Conservation (phyloP, 2,113 vertebrate genomes). For the Isichthys henryi region DNA sequence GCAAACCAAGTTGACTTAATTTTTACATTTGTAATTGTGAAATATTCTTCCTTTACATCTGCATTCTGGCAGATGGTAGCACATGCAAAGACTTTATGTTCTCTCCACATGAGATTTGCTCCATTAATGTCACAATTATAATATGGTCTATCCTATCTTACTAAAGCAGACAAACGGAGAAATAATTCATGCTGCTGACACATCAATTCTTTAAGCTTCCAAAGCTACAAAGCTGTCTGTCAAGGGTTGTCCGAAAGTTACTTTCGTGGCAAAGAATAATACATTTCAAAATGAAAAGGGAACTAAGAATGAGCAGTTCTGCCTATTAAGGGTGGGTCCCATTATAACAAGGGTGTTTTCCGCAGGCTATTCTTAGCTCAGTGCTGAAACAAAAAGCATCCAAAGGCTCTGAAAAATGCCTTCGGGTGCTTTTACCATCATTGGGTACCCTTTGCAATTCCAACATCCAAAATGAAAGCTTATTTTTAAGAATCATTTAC, state of each 20-base stretch:
- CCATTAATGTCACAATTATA: not conserved
- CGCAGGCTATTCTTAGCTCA: slow-evolving; percentile 57
- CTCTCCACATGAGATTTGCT: not conserved
- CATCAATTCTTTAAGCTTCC: slow-evolving; percentile 8
- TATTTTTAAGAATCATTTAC: not conserved
- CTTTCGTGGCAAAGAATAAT: slow-evolving; percentile 36
- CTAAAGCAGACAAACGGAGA: not conserved
- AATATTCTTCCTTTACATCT: not conserved
- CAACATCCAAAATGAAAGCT: not conserved
- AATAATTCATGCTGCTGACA: not conserved
- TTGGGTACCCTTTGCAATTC: not conserved
- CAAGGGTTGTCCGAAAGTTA: slow-evolving; percentile 22
- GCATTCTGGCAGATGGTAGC: not conserved
- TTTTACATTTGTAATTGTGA: not conserved
- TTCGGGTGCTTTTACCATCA: not conserved
- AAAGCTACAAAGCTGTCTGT: slow-evolving; percentile 15
- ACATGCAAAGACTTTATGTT: not conserved
- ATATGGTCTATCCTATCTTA: not conserved
- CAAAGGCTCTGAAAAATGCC: not conserved
- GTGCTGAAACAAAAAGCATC: slow-evolving; percentile 32
- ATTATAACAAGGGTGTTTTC: slow-evolving; percentile 43
- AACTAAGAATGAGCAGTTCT: slow-evolving; percentile 41
- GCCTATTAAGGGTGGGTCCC: slow-evolving; percentile 55
- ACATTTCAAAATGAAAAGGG: slow-evolving; percentile 45
- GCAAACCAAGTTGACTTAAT: not conserved